Conservation (phyloP, 2,113 vertebrate species). For the Phaetusa simplex region DNA sequence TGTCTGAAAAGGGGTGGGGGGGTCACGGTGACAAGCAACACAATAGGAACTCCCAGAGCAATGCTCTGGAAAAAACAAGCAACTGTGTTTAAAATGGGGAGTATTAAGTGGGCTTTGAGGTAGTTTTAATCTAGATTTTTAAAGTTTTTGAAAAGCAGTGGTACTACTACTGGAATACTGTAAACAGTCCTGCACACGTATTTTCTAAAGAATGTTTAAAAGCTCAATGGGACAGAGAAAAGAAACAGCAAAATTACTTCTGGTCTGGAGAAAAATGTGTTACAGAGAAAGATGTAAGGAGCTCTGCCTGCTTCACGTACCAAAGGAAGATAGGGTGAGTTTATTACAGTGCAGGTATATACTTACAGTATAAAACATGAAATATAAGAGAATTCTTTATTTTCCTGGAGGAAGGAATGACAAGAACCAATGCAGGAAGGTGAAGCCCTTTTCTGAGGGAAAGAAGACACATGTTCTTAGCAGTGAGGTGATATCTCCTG, state of each 20-base stretch:
- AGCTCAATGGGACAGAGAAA: not conserved
- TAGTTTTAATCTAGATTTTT: not conserved
- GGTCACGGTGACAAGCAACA: not conserved
- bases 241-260: not conserved
- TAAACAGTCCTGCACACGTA: not conserved
- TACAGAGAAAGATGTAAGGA: not conserved
- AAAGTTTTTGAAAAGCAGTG: not conserved
- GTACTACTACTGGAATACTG: not conserved
- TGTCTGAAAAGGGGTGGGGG: not conserved
- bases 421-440: not conserved
- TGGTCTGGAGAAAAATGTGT: not conserved
- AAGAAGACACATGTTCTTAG: not conserved
- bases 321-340: not conserved
- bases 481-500: not conserved
- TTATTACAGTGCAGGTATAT: not conserved
- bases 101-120: not conserved
- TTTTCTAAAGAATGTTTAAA: not conserved
- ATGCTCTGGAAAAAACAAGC: not conserved
- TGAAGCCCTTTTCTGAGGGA: not conserved
- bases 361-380: not conserved
- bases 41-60: not conserved
- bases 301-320: not conserved
- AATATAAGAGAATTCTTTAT: not conserved
- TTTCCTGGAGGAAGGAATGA: conserved; percentile 1
- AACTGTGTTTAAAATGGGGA: not conserved